Conservation (phyloP, 2,113 vertebrate genomes). For the Spea multiplicata region DNA sequence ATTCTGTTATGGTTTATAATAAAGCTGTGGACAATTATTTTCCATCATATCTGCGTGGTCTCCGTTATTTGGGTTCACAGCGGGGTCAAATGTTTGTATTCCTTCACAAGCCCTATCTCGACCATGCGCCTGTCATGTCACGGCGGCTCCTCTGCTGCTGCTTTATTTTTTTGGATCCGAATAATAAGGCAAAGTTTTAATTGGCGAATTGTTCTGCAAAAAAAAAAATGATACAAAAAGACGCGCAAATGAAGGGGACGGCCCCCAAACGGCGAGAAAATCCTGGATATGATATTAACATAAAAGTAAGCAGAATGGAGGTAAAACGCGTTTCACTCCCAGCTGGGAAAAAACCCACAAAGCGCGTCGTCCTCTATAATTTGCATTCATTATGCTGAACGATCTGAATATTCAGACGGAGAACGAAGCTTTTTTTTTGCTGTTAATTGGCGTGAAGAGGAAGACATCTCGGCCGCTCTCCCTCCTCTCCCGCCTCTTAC, state of each 20-base stretch:
- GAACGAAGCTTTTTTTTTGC: background rate
- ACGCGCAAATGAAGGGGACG: constrained; percentile 20
- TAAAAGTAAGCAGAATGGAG: constrained; percentile 16
- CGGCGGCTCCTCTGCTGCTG: too few relatives aligned
- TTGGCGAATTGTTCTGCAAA: constrained; percentile 28
- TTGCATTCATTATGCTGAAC: constrained; percentile 40
- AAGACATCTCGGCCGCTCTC: constrained; percentile 4
- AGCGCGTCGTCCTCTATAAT: constrained; percentile 16
- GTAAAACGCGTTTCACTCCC: constrained; percentile 1
- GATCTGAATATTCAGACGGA: constrained; percentile 29
- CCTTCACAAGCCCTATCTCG: too few relatives aligned
- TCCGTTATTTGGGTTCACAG: too few relatives aligned
- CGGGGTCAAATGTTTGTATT: too few relatives aligned
- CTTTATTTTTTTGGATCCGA: constrained; percentile 24
- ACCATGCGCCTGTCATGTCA: too few relatives aligned
- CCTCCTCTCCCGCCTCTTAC: background rate
- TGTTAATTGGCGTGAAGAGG: constrained; percentile 29
- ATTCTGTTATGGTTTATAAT: too few relatives aligned
- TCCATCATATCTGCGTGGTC: too few relatives aligned
- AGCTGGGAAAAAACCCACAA: constrained; percentile 19
- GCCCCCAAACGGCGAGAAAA: constrained; percentile 4
- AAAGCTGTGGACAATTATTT: too few relatives aligned
- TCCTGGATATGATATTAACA: constrained; percentile 39
- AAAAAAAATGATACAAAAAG: constrained; percentile 1
- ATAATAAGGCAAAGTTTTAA: constrained; percentile 19